Percentiles rank a stretch among this genome's conserved stretches.
phyloP scores from a whole-genome alignment of 2,888 invertebrate species.

The Catonia carolina region DNA sequence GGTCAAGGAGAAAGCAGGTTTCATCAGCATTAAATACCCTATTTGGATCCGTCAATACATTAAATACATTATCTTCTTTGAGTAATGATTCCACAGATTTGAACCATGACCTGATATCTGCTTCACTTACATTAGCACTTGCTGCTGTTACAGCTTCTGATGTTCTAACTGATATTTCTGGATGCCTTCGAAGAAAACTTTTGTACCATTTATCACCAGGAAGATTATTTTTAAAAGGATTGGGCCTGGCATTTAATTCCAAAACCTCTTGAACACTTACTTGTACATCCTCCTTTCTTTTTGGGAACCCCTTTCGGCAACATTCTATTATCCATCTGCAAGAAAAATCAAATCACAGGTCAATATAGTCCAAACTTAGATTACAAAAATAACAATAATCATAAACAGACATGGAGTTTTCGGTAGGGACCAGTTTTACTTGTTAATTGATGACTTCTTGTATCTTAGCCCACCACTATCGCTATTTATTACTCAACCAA shows the following conservation, averaged over 20 bases:
- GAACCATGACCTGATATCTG: slow-evolving; percentile 35
- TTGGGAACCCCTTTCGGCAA: too few relatives aligned
- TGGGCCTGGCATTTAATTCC: slow-evolving; percentile 20
- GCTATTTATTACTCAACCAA: too few relatives aligned
- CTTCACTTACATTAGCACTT: slow-evolving; percentile 34
- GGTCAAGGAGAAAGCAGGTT: slow-evolving; percentile 37
- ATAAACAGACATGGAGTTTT: too few relatives aligned
- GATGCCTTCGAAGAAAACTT: slow-evolving; percentile 34
- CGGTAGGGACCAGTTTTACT: too few relatives aligned
- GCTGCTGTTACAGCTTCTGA: slow-evolving; percentile 35
- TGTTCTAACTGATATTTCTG: slow-evolving; percentile 31
- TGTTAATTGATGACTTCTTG: too few relatives aligned
- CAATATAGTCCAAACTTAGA: too few relatives aligned
- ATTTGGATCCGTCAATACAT: slow-evolving; percentile 34
- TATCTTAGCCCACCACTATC: too few relatives aligned
- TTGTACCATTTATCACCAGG: slow-evolving; percentile 35
- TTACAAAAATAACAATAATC: too few relatives aligned
- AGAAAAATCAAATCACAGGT: too few relatives aligned
- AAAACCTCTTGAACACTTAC: slow-evolving; percentile 28
- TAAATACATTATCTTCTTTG: slow-evolving; percentile 27
- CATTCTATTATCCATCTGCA: too few relatives aligned
- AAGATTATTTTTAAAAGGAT: slow-evolving; percentile 28
- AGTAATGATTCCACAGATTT: slow-evolving; percentile 30
- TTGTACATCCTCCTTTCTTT: slow-evolving; percentile 33
- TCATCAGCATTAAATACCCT: slow-evolving; percentile 38